Evolutionary conservation across 2,797 vertebrate species (phyloP).

Genomic region (Pteropus rufus): DNA sequence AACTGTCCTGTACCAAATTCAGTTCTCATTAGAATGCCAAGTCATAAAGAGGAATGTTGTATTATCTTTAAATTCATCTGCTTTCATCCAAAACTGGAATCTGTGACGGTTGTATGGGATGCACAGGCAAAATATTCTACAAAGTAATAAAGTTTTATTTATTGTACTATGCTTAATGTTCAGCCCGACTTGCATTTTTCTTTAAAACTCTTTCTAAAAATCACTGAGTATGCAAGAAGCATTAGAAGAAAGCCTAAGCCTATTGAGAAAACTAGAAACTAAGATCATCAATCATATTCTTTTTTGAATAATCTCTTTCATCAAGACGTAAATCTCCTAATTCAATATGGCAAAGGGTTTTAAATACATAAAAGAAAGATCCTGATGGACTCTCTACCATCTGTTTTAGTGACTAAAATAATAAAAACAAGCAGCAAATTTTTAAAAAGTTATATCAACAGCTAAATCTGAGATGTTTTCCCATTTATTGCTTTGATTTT

Average conservation of each 20-base stretch:
- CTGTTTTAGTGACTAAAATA: conserved; percentile 13
- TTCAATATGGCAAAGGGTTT: conserved; percentile 21
- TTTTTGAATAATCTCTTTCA: conserved; percentile 35
- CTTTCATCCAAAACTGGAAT: conserved; percentile 30
- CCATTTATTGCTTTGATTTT: background rate
- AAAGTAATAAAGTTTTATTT: conserved; percentile 38
- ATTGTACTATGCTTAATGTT: conserved; percentile 13
- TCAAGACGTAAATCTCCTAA: conserved; percentile 35
- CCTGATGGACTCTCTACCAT: background rate
- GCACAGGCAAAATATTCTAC: conserved; percentile 17
- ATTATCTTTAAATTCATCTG: conserved; percentile 8
- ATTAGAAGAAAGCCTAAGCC: background rate
- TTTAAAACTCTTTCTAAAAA: conserved; percentile 36
- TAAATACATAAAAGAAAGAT: conserved; percentile 37
- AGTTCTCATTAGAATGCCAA: conserved; percentile 9
- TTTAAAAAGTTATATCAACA: background rate
- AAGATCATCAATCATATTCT: conserved; percentile 14
- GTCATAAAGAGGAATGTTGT: background rate
- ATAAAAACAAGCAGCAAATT: background rate
- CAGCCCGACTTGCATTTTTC: conserved; percentile 9
- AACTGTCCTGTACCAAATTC: conserved; percentile 27
- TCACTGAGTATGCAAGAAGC: background rate
- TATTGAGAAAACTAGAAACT: conserved; percentile 40
- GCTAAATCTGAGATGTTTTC: conserved; percentile 4
- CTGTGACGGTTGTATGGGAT: background rate